Evolutionary conservation across 2,797 vertebrate species (phyloP), one percentile per base, ranked within the genome.

Genomic region (Triplophysa yarkandensis): DNA sequence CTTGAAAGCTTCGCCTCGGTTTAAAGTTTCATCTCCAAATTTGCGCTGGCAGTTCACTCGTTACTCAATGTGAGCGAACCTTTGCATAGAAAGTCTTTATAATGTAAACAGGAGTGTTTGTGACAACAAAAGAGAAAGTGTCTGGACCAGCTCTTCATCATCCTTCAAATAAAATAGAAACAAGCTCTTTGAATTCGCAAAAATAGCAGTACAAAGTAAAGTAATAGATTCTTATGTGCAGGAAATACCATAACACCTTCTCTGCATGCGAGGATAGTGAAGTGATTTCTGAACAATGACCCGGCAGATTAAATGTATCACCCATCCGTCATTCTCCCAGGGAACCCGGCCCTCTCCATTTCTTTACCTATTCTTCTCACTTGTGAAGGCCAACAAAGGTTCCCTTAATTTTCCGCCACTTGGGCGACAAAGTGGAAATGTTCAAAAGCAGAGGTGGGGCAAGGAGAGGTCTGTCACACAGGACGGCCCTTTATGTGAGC

Each of bases 301-400:
- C 80, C 71, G 73, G 75, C 70, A 41, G 66, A 85, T 86, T 84
- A 87, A 87, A 83, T 48, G 66, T 81, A 78, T 74, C 78, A 83
- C 86, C 86, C 84, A 77, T 85, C 80, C 68, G 55, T 83, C 44
- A 78, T 85, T 87, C 86, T 87, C 77, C 82, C 65, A 66, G 81
- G 68, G 57, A 73, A 55, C 34, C 75, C 72, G 68, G 83, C 73
- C 79, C 82, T 85, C 82, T 80, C 82, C 63, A 79, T 80, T 78
- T 76, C 44, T 57, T 75, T 50, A 77, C 84, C 77, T 76, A 76
- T 76, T 81, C 71, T 80, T 83, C 60, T 72, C 50, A 41, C 25
- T 79, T 79, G 62, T 83, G 83, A 85, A 68, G 74, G 23, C 16
- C 23, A 82, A 91, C 88, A 92, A 91, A 89, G 83, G 80, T 85